phyloP scores from a whole-genome alignment of 2,113 vertebrate species.

The Gulo gulo region DNA sequence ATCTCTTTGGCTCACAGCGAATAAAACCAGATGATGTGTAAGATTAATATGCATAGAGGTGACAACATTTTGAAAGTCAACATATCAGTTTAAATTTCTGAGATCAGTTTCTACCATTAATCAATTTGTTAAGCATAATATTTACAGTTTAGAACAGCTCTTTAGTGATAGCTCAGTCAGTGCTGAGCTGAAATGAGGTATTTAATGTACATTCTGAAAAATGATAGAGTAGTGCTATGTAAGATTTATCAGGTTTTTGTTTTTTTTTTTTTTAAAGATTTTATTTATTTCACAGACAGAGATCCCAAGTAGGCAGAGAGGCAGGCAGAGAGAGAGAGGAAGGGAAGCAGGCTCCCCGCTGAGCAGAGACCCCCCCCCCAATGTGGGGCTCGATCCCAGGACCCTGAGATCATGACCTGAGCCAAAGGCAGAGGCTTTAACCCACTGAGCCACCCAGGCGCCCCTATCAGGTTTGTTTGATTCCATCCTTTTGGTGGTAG shows the following conservation, averaged over 20 bases:
- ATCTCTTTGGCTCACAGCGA: neutral
- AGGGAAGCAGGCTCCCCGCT: too few species aligned
- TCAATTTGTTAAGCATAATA: neutral
- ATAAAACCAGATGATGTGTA: neutral
- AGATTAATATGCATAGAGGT: neutral
- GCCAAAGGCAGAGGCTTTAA: too few species aligned
- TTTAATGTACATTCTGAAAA: neutral
- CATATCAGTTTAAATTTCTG: neutral
- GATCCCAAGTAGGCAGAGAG: too few species aligned
- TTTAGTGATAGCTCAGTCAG: neutral
- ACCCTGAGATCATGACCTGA: too few species aligned
- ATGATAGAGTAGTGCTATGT: neutral
- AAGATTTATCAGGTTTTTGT: neutral
- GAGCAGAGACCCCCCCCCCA: too few species aligned
- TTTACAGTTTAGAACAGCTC: neutral
- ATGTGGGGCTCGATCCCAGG: too few species aligned
- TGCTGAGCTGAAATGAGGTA: neutral
- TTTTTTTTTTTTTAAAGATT: neutral
- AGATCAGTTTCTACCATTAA: neutral
- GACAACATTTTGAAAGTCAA: neutral
- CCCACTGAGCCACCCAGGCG: too few species aligned
- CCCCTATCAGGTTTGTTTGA: too few species aligned
- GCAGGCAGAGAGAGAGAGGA: too few species aligned
- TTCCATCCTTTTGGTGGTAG: constrained; percentile 56
- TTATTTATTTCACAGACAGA: too few species aligned